Percentiles rank a stretch among this genome's conserved stretches.
Evolutionary conservation across 2,888 invertebrate genomes (phyloP).

Genomic region (Allolobophora icterica): DNA sequence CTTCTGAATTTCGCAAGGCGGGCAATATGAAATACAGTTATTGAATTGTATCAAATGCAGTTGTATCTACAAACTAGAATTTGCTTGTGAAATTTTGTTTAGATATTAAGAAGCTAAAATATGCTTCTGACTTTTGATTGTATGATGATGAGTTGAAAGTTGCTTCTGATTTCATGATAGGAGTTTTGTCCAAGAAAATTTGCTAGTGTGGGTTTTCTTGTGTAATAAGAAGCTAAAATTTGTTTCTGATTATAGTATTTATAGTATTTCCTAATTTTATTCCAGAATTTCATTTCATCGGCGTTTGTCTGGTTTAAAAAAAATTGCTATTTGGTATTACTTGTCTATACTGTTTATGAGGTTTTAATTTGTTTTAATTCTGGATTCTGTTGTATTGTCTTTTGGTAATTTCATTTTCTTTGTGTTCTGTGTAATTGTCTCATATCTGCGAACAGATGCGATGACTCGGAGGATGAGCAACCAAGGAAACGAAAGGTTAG

Average conservation of each 20-base stretch:
- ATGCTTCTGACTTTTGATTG: no score
- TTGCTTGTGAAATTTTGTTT: no score
- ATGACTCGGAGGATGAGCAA: neutral
- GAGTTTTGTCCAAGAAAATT: neutral
- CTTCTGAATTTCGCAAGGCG: no score
- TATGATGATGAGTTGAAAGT: no score
- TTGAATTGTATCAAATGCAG: no score
- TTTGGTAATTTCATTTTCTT: no score
- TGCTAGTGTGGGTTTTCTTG: neutral
- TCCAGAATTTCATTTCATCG: neutral
- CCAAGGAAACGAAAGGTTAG: neutral
- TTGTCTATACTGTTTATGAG: neutral
- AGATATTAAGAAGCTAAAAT: no score
- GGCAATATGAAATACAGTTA: no score
- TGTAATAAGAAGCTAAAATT: neutral
- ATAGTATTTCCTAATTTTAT: neutral
- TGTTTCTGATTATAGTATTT: neutral
- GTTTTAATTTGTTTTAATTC: neutral
- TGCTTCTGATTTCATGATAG: no score
- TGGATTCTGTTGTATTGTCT: neutral
- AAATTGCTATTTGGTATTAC: no score
- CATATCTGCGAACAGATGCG: neutral
- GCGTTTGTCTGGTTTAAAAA: neutral
- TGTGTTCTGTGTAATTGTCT: neutral
- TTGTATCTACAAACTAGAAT: no score